Base-by-base conservation (phyloP, 2,113 vertebrate species). In the Lophotis ruficrista region DNA sequence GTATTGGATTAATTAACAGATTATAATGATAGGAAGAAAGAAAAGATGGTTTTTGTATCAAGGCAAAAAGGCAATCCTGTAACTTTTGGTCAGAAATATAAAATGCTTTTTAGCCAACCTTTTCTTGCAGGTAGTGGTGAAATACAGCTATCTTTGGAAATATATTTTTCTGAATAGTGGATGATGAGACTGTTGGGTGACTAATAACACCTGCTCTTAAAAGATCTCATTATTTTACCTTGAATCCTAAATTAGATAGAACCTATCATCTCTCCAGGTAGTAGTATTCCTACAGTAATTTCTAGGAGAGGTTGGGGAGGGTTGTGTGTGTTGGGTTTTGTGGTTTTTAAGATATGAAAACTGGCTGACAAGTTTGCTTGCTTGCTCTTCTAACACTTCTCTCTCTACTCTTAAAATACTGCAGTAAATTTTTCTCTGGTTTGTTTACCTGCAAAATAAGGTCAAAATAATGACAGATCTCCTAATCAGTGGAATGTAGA, bases 1-100 rank as follows among this genome's bases (percentile, higher is more conserved):
- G 35, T 73, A 33, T 31, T 82, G 48, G 33, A 62, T 73, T 95
- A 85, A 90, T 76, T 84, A 75, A 61, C 56, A 90, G 31, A 85
- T 79, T 3, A 45, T 83, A 75, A 83, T 38, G 57, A 79, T 73
- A 72, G 21, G 21, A 85, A 11, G 24, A 14, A 30, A 71, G 31
- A 80, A 81, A 64, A n/a, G 7, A 3, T 43, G 3, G 3, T 73
- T 89, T 90, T 82, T 61, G 4, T 53, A n/a, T 71, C 37, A 69
- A 79, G 23, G 70, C 8, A 80, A 81, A 87, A 78, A 48, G 19
- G 6, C 10, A 80, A 22, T 64, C 0, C 3, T 35, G 24, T 78
- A 14, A 83, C 7, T 7, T 72, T 51, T 71, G 30, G 15, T 75
- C 53, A 58, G 45, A 75, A 82, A 87, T 31, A 54, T 15, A 61